These are phyloP conservation scores for Jacana jacana DNA, from an alignment of 2,113 vertebrate species.

Conservation along the genomic window DNA sequence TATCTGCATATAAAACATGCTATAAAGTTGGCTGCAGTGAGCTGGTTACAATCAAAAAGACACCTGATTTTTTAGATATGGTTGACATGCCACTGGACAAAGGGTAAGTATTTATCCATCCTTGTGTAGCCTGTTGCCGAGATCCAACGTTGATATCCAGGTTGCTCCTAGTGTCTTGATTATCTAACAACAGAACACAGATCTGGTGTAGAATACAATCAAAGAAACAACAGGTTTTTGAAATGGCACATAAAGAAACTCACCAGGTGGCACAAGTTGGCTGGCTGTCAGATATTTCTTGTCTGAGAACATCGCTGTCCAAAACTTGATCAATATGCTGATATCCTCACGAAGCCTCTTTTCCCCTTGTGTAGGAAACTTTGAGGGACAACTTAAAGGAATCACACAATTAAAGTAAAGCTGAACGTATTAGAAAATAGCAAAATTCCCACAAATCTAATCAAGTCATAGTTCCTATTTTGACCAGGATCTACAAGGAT, in stretches of 20 bases:
- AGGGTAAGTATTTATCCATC: constrained; percentile 98
- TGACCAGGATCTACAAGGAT: neutral
- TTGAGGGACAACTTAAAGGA: constrained; percentile 81
- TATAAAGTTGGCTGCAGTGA: neutral
- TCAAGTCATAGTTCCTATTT: neutral
- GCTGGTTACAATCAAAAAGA: neutral
- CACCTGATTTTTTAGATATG: constrained; percentile 97
- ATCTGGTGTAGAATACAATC: neutral
- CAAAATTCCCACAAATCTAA: neutral
- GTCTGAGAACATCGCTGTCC: constrained; percentile 93
- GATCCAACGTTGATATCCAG: constrained; percentile 89
- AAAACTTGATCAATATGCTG: constrained; percentile 95
- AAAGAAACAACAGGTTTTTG: neutral
- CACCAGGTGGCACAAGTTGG: constrained; percentile 92
- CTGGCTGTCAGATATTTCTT: constrained; percentile 94
- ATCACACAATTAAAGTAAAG: neutral
- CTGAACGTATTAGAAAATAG: neutral
- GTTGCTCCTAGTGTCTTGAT: constrained; percentile 91
- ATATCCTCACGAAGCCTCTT: constrained; percentile 95
- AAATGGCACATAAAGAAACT: constrained; percentile 1
- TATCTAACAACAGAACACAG: constrained; percentile 77
- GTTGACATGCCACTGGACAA: constrained; percentile 97
- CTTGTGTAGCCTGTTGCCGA: constrained; percentile 90
- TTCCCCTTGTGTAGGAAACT: constrained; percentile 91
- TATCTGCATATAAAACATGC: neutral